Evolutionary conservation across 2,797 vertebrate genomes (phyloP).

Genomic region (Dipus sagitta): DNA sequence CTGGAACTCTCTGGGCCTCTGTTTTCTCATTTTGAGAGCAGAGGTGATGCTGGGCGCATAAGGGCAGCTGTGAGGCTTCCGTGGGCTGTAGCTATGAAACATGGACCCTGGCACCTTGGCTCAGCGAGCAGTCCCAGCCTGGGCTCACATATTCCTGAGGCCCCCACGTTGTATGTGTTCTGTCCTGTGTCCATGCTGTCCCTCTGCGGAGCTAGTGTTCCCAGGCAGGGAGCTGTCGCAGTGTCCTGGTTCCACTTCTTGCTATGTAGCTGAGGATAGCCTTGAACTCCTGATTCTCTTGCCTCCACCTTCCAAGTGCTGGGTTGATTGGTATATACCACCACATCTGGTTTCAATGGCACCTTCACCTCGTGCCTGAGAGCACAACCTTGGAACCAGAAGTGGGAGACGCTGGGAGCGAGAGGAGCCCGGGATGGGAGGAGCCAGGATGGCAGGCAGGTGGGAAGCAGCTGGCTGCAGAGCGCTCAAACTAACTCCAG

Average conservation of each 20-base stretch:
- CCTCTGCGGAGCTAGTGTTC: neutral
- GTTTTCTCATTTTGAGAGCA: neutral
- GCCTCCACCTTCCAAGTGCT: neutral
- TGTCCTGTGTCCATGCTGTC: fast-evolving
- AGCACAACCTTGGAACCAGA: fast-evolving
- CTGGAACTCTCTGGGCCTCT: constrained; percentile 44
- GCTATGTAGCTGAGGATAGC: neutral
- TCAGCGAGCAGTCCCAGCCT: fast-evolving
- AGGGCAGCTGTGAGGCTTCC: neutral
- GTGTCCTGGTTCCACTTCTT: neutral
- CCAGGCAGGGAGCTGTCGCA: neutral
- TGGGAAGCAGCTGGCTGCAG: neutral
- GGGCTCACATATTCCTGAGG: fast-evolving
- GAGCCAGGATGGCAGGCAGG: no score
- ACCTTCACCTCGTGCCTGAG: fast-evolving
- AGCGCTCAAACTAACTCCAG: neutral
- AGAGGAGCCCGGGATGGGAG: neutral
- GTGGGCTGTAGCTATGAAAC: fast-evolving
- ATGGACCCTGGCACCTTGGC: fast-evolving
- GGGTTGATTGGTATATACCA: neutral
- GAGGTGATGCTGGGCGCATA: neutral
- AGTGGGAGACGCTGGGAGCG: no score
- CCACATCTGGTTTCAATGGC: neutral
- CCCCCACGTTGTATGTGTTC: neutral
- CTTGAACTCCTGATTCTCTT: neutral